Conservation (phyloP, 1,140 invertebrate species). For the Drosophila murphyi region DNA sequence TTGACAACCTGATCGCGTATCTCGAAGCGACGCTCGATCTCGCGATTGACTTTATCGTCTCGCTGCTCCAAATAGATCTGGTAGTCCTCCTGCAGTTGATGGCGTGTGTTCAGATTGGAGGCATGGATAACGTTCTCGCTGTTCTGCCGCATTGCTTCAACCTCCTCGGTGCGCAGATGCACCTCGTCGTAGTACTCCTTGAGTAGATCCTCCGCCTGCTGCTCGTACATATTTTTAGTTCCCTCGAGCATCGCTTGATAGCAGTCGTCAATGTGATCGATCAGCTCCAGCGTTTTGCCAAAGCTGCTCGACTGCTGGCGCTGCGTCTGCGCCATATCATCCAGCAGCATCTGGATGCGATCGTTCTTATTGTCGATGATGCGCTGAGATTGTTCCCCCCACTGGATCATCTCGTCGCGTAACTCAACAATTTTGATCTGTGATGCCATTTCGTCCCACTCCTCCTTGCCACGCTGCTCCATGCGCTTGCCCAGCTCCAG, state of each 20-base stretch:
- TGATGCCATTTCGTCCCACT: slow-evolving; percentile 68
- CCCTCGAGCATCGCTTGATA: slow-evolving; percentile 60
- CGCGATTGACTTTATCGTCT: slow-evolving; percentile 65
- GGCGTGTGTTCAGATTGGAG: slow-evolving; percentile 59
- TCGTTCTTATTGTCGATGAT: slow-evolving; percentile 64
- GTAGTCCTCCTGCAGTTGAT: slow-evolving; percentile 63
- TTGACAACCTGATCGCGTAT: slow-evolving; percentile 65
- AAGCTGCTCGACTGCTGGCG: slow-evolving; percentile 53
- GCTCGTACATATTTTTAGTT: slow-evolving; percentile 54
- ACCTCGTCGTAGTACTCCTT: slow-evolving; percentile 71
- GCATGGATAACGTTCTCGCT: slow-evolving; percentile 76
- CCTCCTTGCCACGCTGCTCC: slow-evolving; percentile 47
- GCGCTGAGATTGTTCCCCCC: slow-evolving; percentile 52
- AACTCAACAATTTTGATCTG: slow-evolving; percentile 68
- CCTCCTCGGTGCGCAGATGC: slow-evolving; percentile 56
- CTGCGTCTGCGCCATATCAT: slow-evolving; percentile 67
- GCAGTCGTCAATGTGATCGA: slow-evolving; percentile 72
- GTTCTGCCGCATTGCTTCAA: slow-evolving; percentile 59
- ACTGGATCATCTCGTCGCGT: slow-evolving; percentile 55
- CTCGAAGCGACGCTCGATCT: slow-evolving; percentile 67
- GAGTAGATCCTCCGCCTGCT: slow-evolving; percentile 67
- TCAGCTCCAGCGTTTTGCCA: slow-evolving; percentile 54
- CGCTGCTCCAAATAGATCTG: slow-evolving; percentile 70
- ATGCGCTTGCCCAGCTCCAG: slow-evolving; percentile 70
- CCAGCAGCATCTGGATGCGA: slow-evolving; percentile 61